phyloP scores from a whole-genome alignment of 1,140 invertebrate species.

The Apocrypta bakeri region DNA sequence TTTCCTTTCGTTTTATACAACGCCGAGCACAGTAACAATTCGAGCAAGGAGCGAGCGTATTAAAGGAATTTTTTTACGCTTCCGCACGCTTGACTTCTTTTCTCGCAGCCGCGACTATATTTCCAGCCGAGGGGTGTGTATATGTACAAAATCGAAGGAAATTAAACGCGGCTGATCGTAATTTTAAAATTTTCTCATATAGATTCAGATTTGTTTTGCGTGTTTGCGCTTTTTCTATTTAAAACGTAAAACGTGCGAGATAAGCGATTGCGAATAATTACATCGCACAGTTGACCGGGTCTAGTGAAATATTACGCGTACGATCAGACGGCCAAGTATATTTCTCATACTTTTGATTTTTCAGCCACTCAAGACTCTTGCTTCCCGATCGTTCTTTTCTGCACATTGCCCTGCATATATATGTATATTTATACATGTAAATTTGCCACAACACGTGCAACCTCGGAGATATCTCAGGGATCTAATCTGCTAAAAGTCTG shows the following conservation, averaged over 20 bases:
- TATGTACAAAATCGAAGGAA: conserved; percentile 61
- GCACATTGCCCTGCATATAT: no score
- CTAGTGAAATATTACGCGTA: background rate
- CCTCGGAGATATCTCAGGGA: conserved; percentile 40
- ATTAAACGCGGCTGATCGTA: background rate
- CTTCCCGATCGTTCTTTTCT: no score
- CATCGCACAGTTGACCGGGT: background rate
- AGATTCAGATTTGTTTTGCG: background rate
- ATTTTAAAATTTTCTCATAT: background rate
- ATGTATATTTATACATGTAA: no score
- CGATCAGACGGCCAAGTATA: background rate
- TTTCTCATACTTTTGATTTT: conserved; percentile 6
- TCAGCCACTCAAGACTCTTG: no score
- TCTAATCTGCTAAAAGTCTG: conserved; percentile 74
- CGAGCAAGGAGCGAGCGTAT: conserved; percentile 62
- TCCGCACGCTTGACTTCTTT: conserved; percentile 20
- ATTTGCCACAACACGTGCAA: background rate
- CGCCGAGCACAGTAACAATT: conserved; percentile 20
- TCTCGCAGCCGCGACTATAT: conserved; percentile 46
- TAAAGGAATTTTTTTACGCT: conserved; percentile 65
- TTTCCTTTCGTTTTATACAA: conserved; percentile 33
- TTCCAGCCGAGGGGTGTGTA: conserved; percentile 43
- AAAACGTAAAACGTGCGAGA: background rate
- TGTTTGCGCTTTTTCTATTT: background rate
- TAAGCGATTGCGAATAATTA: no score